Evolutionary conservation across 2,113 vertebrate genomes (phyloP).

Genomic region (Peromyscus leucopus): DNA sequence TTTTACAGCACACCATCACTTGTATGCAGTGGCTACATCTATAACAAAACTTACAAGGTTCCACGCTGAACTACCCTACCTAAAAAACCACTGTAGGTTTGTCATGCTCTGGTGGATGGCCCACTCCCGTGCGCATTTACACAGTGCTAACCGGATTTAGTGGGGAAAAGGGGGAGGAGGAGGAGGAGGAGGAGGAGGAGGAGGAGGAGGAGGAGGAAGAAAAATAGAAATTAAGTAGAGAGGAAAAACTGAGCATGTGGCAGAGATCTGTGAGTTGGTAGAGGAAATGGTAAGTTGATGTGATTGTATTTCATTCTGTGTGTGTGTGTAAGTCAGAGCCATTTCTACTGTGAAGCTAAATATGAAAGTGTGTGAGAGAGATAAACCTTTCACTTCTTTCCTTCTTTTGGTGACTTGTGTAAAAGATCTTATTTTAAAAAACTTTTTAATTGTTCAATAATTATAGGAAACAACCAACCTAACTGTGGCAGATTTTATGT

Average conservation of each 20-base stretch:
- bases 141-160: not conserved
- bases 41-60: not conserved
- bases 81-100: not conserved
- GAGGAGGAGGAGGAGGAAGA: not conserved
- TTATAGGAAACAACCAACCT: not conserved
- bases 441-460: not conserved
- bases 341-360: not conserved
- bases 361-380: not conserved
- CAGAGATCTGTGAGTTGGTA: not conserved
- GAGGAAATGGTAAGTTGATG: not conserved
- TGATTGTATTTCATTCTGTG: not conserved
- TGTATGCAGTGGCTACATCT: not conserved
- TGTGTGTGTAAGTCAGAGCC: not conserved
- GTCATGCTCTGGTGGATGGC: not conserved
- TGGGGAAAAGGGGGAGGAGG: not conserved
- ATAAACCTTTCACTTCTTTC: not conserved
- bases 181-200: not conserved
- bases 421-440: not conserved
- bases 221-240: not conserved
- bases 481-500: not conserved
- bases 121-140: not conserved
- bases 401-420: slow-evolving; percentile 14
- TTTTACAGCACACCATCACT: not conserved
- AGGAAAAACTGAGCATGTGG: not conserved
- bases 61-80: not conserved